Base-by-base conservation (phyloP, 2,113 vertebrate species). In the Chionomys nivalis region DNA sequence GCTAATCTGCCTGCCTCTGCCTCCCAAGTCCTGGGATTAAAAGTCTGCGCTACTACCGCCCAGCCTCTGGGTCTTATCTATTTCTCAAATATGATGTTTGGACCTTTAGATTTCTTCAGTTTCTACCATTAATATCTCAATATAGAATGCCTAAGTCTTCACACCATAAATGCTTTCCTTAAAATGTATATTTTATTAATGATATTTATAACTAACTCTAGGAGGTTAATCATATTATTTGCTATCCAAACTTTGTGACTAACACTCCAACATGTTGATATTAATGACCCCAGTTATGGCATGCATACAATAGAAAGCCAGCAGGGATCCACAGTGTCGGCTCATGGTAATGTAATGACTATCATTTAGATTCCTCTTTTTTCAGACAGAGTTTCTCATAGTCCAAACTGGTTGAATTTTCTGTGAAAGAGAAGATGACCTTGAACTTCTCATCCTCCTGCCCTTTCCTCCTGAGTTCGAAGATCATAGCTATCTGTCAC, bases 121-220 rank as follows among this genome's bases (percentile, higher is more conserved):
- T 79, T 96, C 75, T 94, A 66, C 4, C 26, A 72, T 66, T 94
- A 77, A 55, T 24, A 24, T 70, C 11, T 96, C 70, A n/a, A 83
- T 52, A 82, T 68, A 66, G 49, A 76, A 95, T 76, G 93, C 68
- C 90, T 85, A 61, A 26, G 12, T 42, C 89, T 94, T 95, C 31
- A 49, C 58, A 65, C 39, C 72, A 28, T 31, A 94, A 78, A 96
- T 49, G 78, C 36, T 81, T 44, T 89, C 77, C 49, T 81, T 92
- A 49, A 87, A 61, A 63, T 52, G 49, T 2, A 8, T 87, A 66
- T 86, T 90, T 96, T 26, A 55, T 78, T 61, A 93, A 75, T 90
- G n/a, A 92, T 78, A 86, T 82, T 89, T 96, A 61, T 3, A 92
- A 86, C 87, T 87, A 95, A 49, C 23, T 87, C 52, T 93, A 23